phyloP scores from a whole-genome alignment of 2,888 invertebrate species.

The Mallateleia sp. region DNA sequence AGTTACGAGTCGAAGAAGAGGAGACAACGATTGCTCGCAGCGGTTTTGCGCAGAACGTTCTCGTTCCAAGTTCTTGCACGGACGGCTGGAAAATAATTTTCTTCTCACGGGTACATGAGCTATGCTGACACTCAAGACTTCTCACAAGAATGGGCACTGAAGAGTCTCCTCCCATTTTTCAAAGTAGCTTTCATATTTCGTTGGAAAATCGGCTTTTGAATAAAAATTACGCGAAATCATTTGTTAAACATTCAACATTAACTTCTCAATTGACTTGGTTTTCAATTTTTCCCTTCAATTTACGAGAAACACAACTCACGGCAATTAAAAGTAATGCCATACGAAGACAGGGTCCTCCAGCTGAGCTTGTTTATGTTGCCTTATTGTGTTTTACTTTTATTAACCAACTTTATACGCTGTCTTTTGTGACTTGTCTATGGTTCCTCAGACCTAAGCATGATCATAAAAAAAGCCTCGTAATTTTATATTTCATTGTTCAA shows the following conservation, averaged over 20 bases:
- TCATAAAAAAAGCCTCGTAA: slow-evolving; percentile 71
- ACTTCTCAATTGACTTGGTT: not conserved
- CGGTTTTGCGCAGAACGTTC: slow-evolving; percentile 44
- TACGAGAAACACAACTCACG: slow-evolving; percentile 7
- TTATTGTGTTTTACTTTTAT: slow-evolving; percentile 61
- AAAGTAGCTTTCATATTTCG: slow-evolving; percentile 44
- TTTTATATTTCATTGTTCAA: slow-evolving; percentile 74
- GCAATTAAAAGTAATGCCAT: slow-evolving; percentile 55
- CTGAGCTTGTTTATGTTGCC: slow-evolving; percentile 43
- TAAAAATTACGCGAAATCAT: not conserved
- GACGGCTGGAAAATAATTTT: slow-evolving; percentile 60
- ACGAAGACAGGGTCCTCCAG: slow-evolving; percentile 23
- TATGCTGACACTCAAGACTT: slow-evolving; percentile 51
- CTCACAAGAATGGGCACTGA: slow-evolving; percentile 51
- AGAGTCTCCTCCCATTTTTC: slow-evolving; percentile 46
- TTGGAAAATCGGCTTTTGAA: not conserved
- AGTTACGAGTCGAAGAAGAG: slow-evolving; percentile 54
- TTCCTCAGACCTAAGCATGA: slow-evolving; percentile 43
- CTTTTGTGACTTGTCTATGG: slow-evolving; percentile 62
- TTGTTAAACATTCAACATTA: slow-evolving; percentile 21
- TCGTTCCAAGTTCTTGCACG: slow-evolving; percentile 52
- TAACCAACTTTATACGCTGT: slow-evolving; percentile 60
- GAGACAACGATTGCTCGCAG: slow-evolving; percentile 52
- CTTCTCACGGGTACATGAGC: slow-evolving; percentile 48
- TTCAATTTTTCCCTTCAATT: slow-evolving; percentile 1